Base-by-base conservation (phyloP, 2,888 invertebrate genomes). In the Halictus ligatus region DNA sequence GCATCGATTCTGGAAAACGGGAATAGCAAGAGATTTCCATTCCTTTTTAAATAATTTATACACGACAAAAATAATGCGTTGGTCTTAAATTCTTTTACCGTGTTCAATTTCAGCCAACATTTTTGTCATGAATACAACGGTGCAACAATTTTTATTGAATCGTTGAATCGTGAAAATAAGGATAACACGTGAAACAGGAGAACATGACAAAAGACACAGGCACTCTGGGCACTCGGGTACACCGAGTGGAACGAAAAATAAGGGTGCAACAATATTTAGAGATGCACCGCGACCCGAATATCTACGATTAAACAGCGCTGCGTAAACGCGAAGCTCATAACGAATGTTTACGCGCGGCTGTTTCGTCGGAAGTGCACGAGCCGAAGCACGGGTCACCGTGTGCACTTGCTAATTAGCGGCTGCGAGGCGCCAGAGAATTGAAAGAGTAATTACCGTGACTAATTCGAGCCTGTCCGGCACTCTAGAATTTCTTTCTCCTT, bases 321-420 rank as follows among this genome's bases (percentile, higher is more conserved):
- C 60, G 60, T 60, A 60, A 60, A 60, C 60, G 60, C 25, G 60
- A 13, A 60, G 60, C 60, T 60, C 60, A 60, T 60, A 60, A 60
- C 60, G 13, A 60, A 60, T 60, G 60, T 60, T 60, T 60, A 60
- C 60, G 60, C 25, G 13, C 60, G 25, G 60, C 25, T 60, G 25
- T 60, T 25, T 25, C 60, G 60, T 60, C 60, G 60, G 13, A 60
- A 60, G 25, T 25, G 60, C 25, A 5, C 60, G 1, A 58, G 12
- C 25, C 58, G 58, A 60, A 25, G 58, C 12, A 25, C 60, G 25
- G 5, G 60, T 13, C 8, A 12, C 13, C 60, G 25, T 12, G 25
- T 54, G 54, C 54, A 21, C 21, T 21, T 21, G 60, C 60, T 60
- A 25, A 60, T 60, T 60, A 25, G 60, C 25, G 13, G 60, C 60